Percentiles rank a stretch among this genome's conserved stretches.
Evolutionary conservation across 2,113 vertebrate species (phyloP).

Genomic region (Eptesicus fuscus): DNA sequence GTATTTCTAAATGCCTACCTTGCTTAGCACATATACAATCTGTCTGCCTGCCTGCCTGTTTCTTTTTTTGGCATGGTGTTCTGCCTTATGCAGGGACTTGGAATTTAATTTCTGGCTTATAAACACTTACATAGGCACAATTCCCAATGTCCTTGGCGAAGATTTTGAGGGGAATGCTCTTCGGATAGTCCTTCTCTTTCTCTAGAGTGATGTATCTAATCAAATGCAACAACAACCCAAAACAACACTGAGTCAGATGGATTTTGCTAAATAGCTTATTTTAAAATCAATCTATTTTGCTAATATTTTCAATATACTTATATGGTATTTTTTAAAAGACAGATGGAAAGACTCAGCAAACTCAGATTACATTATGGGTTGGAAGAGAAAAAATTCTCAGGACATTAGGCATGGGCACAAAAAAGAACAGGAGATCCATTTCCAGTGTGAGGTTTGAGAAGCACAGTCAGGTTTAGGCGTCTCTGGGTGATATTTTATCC

Average conservation of each 20-base stretch:
- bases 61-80: not conserved
- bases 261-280: slow-evolving; percentile 33
- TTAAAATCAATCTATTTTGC: slow-evolving; percentile 35
- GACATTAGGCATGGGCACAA: not conserved
- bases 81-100: not conserved
- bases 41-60: not conserved
- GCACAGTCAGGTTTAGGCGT: not conserved
- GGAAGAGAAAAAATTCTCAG: not conserved
- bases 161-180: slow-evolving; percentile 94
- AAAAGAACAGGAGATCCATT: not conserved
- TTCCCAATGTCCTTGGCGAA: slow-evolving; percentile 93
- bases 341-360: slow-evolving; percentile 47
- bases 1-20: not conserved
- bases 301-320: slow-evolving; percentile 46
- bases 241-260: slow-evolving; percentile 58
- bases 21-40: not conserved
- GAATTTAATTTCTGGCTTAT: slow-evolving; percentile 47
- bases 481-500: not conserved
- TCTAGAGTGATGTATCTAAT: slow-evolving; percentile 92
- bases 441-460: not conserved
- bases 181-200: slow-evolving; percentile 93
- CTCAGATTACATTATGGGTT: slow-evolving; percentile 54
- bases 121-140: slow-evolving; percentile 91
- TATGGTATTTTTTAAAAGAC: not conserved
- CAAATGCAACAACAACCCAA: slow-evolving; percentile 70